Percentiles rank a stretch among this genome's conserved stretches.
These are phyloP conservation scores for Andricus quercusramuli DNA, from an alignment of 2,888 invertebrate genomes.

Conservation along the genomic window DNA sequence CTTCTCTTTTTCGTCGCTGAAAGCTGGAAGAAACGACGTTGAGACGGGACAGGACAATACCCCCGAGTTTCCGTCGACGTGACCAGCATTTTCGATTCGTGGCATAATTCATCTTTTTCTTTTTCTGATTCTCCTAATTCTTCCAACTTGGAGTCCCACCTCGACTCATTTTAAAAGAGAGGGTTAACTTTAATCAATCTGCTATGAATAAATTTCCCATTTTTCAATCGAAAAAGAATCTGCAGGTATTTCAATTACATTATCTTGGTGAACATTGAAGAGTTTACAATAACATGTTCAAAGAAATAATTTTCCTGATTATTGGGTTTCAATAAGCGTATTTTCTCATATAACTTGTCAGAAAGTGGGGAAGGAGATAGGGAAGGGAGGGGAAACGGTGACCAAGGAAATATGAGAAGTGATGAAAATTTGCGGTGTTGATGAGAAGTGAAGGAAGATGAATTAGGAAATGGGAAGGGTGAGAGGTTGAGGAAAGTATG, in stretches of 20 bases:
- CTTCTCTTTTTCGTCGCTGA: conserved; percentile 45
- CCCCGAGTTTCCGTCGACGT: conserved; percentile 61
- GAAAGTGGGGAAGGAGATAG: no score
- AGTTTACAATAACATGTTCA: no score
- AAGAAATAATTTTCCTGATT: no score
- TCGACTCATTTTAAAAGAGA: conserved; percentile 8
- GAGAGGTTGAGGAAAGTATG: no score
- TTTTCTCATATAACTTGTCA: no score
- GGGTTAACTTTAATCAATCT: conserved; percentile 14
- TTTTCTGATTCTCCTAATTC: conserved; percentile 6
- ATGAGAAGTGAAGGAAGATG: no score
- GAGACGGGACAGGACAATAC: conserved; percentile 65
- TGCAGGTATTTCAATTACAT: background rate
- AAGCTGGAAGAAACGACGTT: conserved; percentile 50
- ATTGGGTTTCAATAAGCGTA: no score
- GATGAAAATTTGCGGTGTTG: no score
- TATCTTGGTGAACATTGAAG: no score
- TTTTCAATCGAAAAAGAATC: background rate
- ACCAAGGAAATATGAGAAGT: no score
- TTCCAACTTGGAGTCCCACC: conserved; percentile 7
- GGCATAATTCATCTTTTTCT: conserved; percentile 63
- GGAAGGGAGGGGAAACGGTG: no score
- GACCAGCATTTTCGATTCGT: conserved; percentile 68
- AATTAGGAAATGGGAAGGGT: no score
- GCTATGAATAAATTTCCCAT: background rate